A percentile compares a stretch with the other conserved stretches of the same genome.
phyloP scores from a whole-genome alignment of 92 coral and sea anemone species.

The Porites cylindrica region DNA sequence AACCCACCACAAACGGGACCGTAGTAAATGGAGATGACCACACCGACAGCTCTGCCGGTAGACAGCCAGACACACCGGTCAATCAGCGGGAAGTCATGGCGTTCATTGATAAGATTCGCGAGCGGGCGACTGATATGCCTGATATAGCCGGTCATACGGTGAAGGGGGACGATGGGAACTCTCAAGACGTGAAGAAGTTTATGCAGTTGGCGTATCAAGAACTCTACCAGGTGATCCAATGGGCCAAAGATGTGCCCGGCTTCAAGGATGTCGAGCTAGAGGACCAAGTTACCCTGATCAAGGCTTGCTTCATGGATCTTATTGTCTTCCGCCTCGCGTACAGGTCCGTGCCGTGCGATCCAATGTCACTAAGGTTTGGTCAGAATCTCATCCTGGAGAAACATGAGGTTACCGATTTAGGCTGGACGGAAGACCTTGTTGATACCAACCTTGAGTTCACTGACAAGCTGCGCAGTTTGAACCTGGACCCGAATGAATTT shows the following conservation, averaged over 20 bases:
- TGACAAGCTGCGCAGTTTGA: constrained; percentile 84
- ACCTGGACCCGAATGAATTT: constrained; percentile 89
- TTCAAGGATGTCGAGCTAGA: constrained; percentile 82
- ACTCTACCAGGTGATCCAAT: constrained; percentile 78
- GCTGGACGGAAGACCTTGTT: constrained; percentile 88
- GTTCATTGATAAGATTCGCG: constrained; percentile 65
- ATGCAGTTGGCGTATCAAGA: constrained; percentile 93
- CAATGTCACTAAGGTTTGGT: constrained; percentile 84
- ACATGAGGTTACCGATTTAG: constrained; percentile 76
- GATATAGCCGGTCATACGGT: constrained; percentile 39
- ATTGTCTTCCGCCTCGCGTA: constrained; percentile 91
- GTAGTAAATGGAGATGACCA: constrained; percentile 25
- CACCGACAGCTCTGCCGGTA: constrained; percentile 9
- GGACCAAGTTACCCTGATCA: constrained; percentile 89
- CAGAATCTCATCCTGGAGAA: constrained; percentile 61
- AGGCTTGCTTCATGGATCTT: constrained; percentile 94
- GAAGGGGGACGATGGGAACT: constrained; percentile 22
- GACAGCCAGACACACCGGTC: not conserved
- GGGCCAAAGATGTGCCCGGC: constrained; percentile 97
- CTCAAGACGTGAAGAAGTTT: constrained; percentile 67
- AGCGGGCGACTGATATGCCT: constrained; percentile 61
- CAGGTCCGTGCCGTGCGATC: constrained; percentile 89
- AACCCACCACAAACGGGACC: constrained; percentile 34
- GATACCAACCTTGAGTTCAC: constrained; percentile 93
- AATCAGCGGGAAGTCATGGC: constrained; percentile 76